phyloP scores from a whole-genome alignment of 1,140 invertebrate species.

The Heterodera carotae region DNA sequence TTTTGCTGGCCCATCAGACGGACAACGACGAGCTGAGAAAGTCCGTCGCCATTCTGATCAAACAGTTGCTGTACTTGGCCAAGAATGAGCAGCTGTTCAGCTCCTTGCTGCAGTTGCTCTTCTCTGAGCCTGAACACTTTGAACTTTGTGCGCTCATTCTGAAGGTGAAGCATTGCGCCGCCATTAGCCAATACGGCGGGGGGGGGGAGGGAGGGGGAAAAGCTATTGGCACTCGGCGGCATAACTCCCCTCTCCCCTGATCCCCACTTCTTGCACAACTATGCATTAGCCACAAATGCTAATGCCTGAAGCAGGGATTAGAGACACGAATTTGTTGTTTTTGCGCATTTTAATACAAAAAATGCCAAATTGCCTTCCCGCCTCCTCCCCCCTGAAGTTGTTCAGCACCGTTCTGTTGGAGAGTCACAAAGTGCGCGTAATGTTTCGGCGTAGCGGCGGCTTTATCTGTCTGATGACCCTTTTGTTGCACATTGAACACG shows the following conservation, averaged over 20 bases:
- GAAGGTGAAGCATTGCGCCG: slow-evolving; percentile 37
- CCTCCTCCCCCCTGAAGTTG: slow-evolving; percentile 37
- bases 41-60: slow-evolving; percentile 48
- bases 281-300: too few species aligned
- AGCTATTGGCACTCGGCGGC: too few species aligned
- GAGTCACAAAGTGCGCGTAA: slow-evolving; percentile 89
- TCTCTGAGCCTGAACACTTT: slow-evolving; percentile 51
- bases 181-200: too few species aligned
- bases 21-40: neutral
- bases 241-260: too few species aligned
- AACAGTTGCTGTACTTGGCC: slow-evolving; percentile 60
- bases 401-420: slow-evolving; percentile 57
- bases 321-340: too few species aligned
- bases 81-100: slow-evolving; percentile 62
- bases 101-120: slow-evolving; percentile 55
- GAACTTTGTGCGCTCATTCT: slow-evolving; percentile 47
- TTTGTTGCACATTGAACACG: slow-evolving; percentile 84
- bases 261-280: too few species aligned
- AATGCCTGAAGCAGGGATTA: too few species aligned
- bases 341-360: neutral
- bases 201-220: too few species aligned
- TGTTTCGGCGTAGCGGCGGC: slow-evolving; percentile 94
- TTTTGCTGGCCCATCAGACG: neutral
- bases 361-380: slow-evolving; percentile 2
- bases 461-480: slow-evolving; percentile 97